phyloP scores from a whole-genome alignment of 2,113 vertebrate species.

The Trichechus manatus region DNA sequence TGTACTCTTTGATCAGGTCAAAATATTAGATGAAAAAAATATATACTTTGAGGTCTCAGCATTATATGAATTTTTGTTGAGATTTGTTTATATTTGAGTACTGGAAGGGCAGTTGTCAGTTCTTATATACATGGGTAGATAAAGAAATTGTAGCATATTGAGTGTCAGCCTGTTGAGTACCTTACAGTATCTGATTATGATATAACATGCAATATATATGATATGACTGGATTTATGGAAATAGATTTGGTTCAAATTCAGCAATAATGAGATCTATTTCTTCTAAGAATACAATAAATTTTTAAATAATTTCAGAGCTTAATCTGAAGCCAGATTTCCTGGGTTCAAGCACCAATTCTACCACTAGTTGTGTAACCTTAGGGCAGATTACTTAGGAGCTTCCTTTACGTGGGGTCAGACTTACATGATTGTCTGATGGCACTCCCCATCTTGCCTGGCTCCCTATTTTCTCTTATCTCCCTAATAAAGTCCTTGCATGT shows the following conservation, averaged over 20 bases:
- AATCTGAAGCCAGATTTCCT: background rate
- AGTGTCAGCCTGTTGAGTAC: background rate
- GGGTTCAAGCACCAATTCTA: background rate
- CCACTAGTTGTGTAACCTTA: background rate
- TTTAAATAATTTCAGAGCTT: slow-evolving; percentile 14
- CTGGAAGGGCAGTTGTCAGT: background rate
- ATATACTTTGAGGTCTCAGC: background rate
- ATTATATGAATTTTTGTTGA: slow-evolving; percentile 28
- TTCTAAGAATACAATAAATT: slow-evolving; percentile 20
- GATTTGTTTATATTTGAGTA: background rate
- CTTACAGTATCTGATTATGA: background rate
- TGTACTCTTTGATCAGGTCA: background rate
- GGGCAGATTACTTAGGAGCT: background rate
- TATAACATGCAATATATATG: background rate
- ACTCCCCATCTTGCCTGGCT: background rate
- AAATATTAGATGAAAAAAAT: slow-evolving; percentile 15
- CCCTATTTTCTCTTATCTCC: background rate
- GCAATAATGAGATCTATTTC: background rate
- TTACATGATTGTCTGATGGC: background rate
- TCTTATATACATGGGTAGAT: background rate
- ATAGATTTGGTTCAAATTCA: slow-evolving; percentile 17
- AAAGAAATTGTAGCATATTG: slow-evolving; percentile 14
- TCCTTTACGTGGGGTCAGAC: background rate
- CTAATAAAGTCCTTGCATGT: slow-evolving; percentile 25
- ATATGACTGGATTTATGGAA: slow-evolving; percentile 20